Evolutionary conservation across 2,113 vertebrate genomes (phyloP).

Genomic region (Salvelinus sp.): DNA sequence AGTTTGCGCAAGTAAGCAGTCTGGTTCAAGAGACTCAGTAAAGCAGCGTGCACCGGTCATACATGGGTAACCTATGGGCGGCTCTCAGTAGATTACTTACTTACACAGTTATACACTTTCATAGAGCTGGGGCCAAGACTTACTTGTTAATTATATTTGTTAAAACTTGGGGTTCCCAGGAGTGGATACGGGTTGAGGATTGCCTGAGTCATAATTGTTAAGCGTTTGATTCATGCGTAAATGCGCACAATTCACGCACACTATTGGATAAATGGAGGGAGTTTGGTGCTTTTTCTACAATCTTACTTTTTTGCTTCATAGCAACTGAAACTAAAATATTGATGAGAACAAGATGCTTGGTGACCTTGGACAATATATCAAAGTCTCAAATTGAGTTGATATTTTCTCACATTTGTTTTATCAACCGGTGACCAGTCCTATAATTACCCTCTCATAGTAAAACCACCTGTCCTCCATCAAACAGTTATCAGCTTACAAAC

Average conservation of each 20-base stretch:
- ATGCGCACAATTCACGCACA: no score
- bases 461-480: no score
- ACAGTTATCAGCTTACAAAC: not conserved
- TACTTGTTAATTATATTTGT: not conserved
- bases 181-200: no score
- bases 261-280: not conserved
- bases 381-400: not conserved
- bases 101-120: conserved; percentile 18
- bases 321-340: not conserved
- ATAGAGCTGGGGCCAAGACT: not conserved
- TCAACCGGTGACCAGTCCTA: conserved; percentile 27
- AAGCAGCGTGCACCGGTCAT: not conserved
- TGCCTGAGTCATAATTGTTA: not conserved
- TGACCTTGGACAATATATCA: not conserved
- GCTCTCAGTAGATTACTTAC: conserved; percentile 8
- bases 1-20: no score
- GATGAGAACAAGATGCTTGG: not conserved
- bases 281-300: no score
- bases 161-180: not conserved
- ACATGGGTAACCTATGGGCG: not conserved
- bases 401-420: no score
- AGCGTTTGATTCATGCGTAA: not conserved
- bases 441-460: no score
- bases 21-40: no score
- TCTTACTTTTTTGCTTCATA: not conserved